phyloP scores from a whole-genome alignment of 2,888 invertebrate genomes.

The Pasiphila rectangulata region DNA sequence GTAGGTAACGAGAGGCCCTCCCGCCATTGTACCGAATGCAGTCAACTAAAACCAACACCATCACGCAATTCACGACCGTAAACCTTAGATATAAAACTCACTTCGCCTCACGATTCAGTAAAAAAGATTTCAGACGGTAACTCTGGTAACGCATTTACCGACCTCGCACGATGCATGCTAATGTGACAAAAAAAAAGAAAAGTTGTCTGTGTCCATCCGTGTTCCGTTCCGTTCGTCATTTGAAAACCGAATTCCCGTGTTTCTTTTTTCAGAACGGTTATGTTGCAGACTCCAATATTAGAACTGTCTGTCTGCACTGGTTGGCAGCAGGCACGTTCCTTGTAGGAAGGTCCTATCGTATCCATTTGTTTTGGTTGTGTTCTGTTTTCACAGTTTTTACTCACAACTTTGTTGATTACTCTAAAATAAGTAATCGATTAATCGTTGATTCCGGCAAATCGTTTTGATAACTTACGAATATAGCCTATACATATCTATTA shows the following conservation, averaged over 20 bases:
- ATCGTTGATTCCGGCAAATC: too few relatives aligned
- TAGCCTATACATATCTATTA: too few relatives aligned
- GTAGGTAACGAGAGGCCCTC: slow-evolving; percentile 76
- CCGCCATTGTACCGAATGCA: slow-evolving; percentile 51
- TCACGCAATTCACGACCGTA: slow-evolving; percentile 14
- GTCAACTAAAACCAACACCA: slow-evolving; percentile 12
- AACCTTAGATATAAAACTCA: slow-evolving; percentile 3
- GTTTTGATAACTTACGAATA: too few relatives aligned
- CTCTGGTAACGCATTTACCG: slow-evolving; percentile 64
- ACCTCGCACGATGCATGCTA: slow-evolving; percentile 67
- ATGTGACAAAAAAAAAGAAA: slow-evolving; percentile 51
- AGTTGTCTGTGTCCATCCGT: slow-evolving; percentile 42
- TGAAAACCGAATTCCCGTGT: slow-evolving; percentile 48
- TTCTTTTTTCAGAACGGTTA: slow-evolving; percentile 36
- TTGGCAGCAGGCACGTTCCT: neutral
- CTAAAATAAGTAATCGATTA: too few relatives aligned
- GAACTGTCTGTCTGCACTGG: neutral
- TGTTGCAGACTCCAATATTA: slow-evolving; percentile 6
- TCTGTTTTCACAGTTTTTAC: too few relatives aligned
- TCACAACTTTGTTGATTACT: too few relatives aligned
- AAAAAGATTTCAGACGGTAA: slow-evolving; percentile 15
- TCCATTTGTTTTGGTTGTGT: too few relatives aligned
- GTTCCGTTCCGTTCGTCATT: slow-evolving; percentile 43
- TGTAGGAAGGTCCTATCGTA: too few relatives aligned
- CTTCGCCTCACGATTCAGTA: neutral